Conservation (phyloP, 2,888 invertebrate genomes). For the Napeogenes sylphis region DNA sequence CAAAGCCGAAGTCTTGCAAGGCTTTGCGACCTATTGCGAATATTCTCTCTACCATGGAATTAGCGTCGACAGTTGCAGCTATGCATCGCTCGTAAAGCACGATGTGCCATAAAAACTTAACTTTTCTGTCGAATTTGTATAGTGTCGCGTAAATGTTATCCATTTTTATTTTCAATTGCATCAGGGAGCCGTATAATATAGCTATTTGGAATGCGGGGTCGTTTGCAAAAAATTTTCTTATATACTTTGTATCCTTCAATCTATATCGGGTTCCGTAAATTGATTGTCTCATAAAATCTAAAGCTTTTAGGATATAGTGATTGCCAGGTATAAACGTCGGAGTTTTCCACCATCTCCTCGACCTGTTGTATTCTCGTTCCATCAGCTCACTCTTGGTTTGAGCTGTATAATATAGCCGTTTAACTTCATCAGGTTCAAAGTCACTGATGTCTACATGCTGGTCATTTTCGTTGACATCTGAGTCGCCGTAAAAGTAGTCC, state of each 20-base stretch:
- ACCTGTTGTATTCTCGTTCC: slow-evolving; percentile 14
- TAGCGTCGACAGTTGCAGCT: slow-evolving; percentile 37
- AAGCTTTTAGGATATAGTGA: slow-evolving; percentile 20
- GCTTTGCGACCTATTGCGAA: slow-evolving; percentile 24
- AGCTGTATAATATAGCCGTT: slow-evolving; percentile 28
- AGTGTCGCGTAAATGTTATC: slow-evolving; percentile 35
- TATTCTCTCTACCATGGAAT: slow-evolving; percentile 34
- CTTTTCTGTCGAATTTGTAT: not conserved
- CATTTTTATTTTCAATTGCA: slow-evolving; percentile 39
- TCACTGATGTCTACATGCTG: slow-evolving; percentile 31
- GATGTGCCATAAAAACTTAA: slow-evolving; percentile 42
- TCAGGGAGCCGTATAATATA: slow-evolving; percentile 37
- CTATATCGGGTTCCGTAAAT: slow-evolving; percentile 40
- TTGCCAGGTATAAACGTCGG: not conserved
- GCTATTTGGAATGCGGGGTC: slow-evolving; percentile 36
- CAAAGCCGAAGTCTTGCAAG: not conserved
- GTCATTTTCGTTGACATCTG: not conserved
- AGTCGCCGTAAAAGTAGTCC: not conserved
- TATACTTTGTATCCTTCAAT: slow-evolving; percentile 31
- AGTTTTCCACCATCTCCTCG: not conserved
- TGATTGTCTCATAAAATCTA: slow-evolving; percentile 41
- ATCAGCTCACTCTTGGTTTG: slow-evolving; percentile 18
- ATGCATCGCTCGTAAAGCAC: slow-evolving; percentile 44
- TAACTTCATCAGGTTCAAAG: slow-evolving; percentile 31
- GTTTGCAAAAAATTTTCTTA: slow-evolving; percentile 26